Evolutionary conservation across 2,888 invertebrate genomes (phyloP), one percentile per base, ranked within the genome.

Genomic region (Chrysodeixis includens): DNA sequence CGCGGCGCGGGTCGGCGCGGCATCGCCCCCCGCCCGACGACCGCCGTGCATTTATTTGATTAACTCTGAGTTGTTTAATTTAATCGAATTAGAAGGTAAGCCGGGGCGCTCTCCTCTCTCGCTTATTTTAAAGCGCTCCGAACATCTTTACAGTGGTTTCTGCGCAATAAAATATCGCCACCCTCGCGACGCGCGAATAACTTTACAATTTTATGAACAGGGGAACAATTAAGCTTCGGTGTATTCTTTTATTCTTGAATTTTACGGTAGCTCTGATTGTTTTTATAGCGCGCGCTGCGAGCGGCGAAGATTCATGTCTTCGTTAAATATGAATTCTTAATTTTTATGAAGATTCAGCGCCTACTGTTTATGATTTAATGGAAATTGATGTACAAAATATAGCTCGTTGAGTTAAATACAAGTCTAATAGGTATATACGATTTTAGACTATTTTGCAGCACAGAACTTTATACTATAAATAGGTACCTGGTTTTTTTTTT

Each of bases 1-100:
- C 81, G 78, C 70, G 66, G 76, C 74, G 62, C 67, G 76, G 76
- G 78, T 12, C 65, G 58, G 75, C 69, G 68, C 71, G 74, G 70
- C 81, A 74, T 66, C 83, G 70, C 83, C 85, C 83, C 66, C 85
- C 83, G 35, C 74, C 59, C 85, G 78, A 83, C 89, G 91, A 89
- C 93, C 91, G 89, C 89, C 88, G 85, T 91, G 92, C 95, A 95
- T 95, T 95, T 95, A 95, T 95, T 95, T 95, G 95, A 95, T 95
- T 95, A 95, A 95, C 94, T 94, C 91, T 85, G 94, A 94, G 94
- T 95, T 95, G 94, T 95, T 95, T 95, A 95, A 95, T 95, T 95
- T 95, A 95, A 95, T 94, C 93, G 93, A 94, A 92, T 95, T 94
- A 94, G 90, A 92, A 93, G 92, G 93, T 92, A 90, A 92, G 91